A percentile compares a stretch with the other conserved stretches of the same genome.
Conservation (phyloP, 2,113 vertebrate species). For the Labrus mixtus region DNA sequence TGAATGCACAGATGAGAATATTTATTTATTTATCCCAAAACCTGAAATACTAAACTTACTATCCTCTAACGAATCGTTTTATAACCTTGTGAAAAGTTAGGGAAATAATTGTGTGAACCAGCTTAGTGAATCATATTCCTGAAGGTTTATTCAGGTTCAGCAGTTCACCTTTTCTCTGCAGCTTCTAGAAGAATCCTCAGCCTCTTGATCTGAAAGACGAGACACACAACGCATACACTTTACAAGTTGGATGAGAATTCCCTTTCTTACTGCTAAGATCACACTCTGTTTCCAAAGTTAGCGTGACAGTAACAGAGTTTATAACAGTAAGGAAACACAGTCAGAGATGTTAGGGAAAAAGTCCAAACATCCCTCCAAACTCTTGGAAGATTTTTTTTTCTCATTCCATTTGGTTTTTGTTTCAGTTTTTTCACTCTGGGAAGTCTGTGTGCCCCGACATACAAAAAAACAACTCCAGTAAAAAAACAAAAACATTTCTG, state of each 20-base stretch:
- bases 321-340: no score
- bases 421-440: background rate
- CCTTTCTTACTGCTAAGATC: constrained; percentile 10
- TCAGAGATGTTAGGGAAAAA: no score
- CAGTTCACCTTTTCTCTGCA: constrained; percentile 86
- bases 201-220: constrained; percentile 87
- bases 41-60: background rate
- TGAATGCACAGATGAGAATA: background rate
- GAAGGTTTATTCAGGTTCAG: no score
- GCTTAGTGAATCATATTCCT: no score
- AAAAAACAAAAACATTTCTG: background rate
- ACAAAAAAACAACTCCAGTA: background rate
- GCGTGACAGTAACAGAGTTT: background rate
- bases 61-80: no score
- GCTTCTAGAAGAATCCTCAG: constrained; percentile 87
- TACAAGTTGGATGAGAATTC: background rate
- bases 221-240: background rate
- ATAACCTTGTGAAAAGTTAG: no score
- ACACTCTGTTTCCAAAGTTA: background rate
- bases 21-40: background rate
- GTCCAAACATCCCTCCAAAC: background rate
- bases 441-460: no score
- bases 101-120: no score
- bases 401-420: no score
- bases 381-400: no score